These are phyloP conservation scores for Nyctibius grandis DNA, from an alignment of 2,797 vertebrate species.

Conservation along the genomic window DNA sequence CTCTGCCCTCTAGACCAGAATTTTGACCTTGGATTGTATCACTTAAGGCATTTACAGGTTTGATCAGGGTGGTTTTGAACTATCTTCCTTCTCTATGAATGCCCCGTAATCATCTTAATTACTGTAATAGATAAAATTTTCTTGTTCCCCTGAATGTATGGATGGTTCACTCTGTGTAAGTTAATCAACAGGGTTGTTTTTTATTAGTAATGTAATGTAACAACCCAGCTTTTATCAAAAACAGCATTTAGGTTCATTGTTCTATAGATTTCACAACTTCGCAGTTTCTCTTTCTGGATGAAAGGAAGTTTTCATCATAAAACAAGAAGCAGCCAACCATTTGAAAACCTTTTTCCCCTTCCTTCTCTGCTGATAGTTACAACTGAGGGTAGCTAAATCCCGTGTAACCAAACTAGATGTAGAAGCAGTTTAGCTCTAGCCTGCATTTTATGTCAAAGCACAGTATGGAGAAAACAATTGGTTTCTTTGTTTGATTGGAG, in stretches of 20 bases:
- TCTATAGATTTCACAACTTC: background rate
- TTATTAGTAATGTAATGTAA: conserved; percentile 14
- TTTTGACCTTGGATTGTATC: background rate
- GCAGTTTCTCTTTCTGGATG: background rate
- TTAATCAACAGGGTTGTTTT: background rate
- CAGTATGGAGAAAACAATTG: background rate
- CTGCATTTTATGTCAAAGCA: background rate
- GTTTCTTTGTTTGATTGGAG: background rate
- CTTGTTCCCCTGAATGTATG: background rate
- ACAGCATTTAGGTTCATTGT: background rate
- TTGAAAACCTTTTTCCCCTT: background rate
- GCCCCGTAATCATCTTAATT: background rate
- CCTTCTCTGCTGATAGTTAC: background rate
- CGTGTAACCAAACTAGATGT: background rate
- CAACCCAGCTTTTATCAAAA: background rate
- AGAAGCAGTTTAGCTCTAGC: background rate
- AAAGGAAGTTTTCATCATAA: background rate
- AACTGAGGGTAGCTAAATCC: background rate
- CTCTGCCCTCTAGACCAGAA: background rate
- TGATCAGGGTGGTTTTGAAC: background rate
- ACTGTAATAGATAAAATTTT: background rate
- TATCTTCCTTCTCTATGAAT: background rate
- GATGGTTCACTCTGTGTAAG: background rate
- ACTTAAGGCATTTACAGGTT: background rate
- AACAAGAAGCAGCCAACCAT: background rate